Base-by-base conservation (phyloP, 2,797 vertebrate genomes). In the Odontamblyopus lacepedii region DNA sequence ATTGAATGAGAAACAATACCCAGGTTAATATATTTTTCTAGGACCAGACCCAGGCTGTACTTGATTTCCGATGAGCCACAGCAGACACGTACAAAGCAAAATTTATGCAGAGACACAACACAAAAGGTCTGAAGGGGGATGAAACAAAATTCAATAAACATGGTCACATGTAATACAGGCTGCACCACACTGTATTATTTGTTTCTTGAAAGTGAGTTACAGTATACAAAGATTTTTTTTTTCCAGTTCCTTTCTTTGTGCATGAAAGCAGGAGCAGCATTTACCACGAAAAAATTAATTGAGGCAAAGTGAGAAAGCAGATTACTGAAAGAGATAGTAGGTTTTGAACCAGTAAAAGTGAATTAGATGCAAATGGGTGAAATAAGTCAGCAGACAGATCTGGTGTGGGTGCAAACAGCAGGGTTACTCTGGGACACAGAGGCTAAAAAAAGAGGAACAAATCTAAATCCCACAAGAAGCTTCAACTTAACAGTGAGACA, bases 351-450 rank as follows among this genome's bases (percentile, higher is more conserved):
- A 44, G 70, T 61, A 72, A 69, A 35, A 60, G 75, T 69, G 79
- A 87, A 76, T 74, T 81, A 74, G 84, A 86, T 76, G 76, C 79
- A 74, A 80, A 63, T 69, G 79, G 71, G 76, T 75, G 69, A 67
- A 74, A 83, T 83, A 75, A 76, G 72, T 82, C 74, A 67, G 12
- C 2, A 64, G 74, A 80, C 62, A 19, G 75, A 81, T 87, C 64
- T 81, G 82, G 16, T 70, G 75, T 7, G n/a, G 80, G 69, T 82
- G 64, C 50, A 78, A 48, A 66, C 70, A 83, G 72, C 63, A 70
- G 86, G 79, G 87, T 87, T 81, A 85, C 78, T 79, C 72, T 75
- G 75, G 83, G 85, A 88, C 83, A 81, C 72, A 66, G 74, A 78
- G 81, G 76, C 44, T 2, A 80, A 69, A 70, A 76, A 71, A 82